A percentile compares a stretch with the other conserved stretches of the same genome.
Evolutionary conservation across 2,797 vertebrate genomes (phyloP).

Genomic region (Cyprinodon diabolis): DNA sequence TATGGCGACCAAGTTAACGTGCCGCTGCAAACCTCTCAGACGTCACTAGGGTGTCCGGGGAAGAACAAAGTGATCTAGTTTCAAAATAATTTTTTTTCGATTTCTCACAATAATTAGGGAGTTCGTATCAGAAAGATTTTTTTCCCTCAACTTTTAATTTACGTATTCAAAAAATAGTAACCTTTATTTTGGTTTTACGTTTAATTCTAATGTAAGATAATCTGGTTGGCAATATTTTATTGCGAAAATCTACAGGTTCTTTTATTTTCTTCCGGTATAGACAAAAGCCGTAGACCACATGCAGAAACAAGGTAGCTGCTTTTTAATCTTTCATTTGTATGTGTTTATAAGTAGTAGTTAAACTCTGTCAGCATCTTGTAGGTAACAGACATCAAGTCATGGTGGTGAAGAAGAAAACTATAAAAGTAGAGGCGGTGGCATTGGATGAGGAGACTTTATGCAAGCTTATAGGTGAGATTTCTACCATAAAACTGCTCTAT

Average conservation of each 20-base stretch:
- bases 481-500: background rate
- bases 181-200: background rate
- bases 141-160: no score
- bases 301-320: slow-evolving; percentile 23
- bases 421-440: slow-evolving; percentile 83
- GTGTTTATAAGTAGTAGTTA: background rate
- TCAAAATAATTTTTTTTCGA: background rate
- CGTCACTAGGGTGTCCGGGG: background rate
- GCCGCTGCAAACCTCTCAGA: background rate
- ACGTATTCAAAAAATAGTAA: no score
- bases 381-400: slow-evolving; percentile 72
- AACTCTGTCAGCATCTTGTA: background rate
- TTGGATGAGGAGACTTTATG: slow-evolving; percentile 82
- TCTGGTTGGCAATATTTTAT: slow-evolving; percentile 7
- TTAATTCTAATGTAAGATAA: background rate
- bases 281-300: slow-evolving; percentile 32
- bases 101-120: background rate
- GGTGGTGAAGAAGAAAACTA: slow-evolving; percentile 92
- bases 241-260: slow-evolving; percentile 16
- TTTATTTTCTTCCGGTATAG: background rate
- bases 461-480: slow-evolving; percentile 79
- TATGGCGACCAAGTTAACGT: background rate
- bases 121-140: no score
- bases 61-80: background rate
- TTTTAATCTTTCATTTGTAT: background rate